These are phyloP conservation scores for Streblospio benedicti DNA, from an alignment of 1,140 invertebrate genomes.

Conservation along the genomic window DNA sequence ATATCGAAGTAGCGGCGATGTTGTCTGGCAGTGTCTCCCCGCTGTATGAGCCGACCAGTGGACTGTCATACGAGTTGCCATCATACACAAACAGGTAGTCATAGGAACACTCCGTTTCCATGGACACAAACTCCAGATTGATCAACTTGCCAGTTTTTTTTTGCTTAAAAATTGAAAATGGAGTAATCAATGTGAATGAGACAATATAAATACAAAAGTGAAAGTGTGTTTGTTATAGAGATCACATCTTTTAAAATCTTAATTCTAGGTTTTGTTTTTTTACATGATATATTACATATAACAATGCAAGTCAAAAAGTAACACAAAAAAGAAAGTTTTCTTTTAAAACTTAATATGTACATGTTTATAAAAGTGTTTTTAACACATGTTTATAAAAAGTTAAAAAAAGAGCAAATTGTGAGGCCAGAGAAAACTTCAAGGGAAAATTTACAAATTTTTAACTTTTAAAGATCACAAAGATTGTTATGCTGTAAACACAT, in stretches of 20 bases:
- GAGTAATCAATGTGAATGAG: constrained; percentile 9
- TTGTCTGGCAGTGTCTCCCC: constrained; percentile 81
- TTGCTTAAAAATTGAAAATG: constrained; percentile 49
- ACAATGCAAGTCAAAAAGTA: background rate
- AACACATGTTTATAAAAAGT: too few relatives aligned
- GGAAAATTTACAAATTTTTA: too few relatives aligned
- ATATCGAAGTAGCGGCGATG: constrained; percentile 74
- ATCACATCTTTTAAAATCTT: background rate
- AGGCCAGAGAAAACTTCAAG: too few relatives aligned
- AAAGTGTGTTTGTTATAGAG: constrained; percentile 17
- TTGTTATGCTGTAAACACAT: too few relatives aligned
- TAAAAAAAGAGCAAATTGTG: too few relatives aligned
- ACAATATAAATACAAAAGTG: constrained; percentile 3
- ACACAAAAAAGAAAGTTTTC: too few relatives aligned
- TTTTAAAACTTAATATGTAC: too few relatives aligned
- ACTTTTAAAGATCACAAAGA: too few relatives aligned
- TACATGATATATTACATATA: background rate
- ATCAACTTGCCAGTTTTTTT: constrained; percentile 73
- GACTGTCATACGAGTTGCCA: constrained; percentile 81
- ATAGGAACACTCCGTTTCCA: constrained; percentile 90
- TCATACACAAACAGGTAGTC: constrained; percentile 94
- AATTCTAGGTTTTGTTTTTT: background rate
- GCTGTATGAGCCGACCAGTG: constrained; percentile 81
- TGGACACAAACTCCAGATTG: constrained; percentile 72
- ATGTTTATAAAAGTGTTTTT: too few relatives aligned